These are phyloP conservation scores for Cygnus buccinator DNA, from an alignment of 2,113 vertebrate species.

Conservation along the genomic window DNA sequence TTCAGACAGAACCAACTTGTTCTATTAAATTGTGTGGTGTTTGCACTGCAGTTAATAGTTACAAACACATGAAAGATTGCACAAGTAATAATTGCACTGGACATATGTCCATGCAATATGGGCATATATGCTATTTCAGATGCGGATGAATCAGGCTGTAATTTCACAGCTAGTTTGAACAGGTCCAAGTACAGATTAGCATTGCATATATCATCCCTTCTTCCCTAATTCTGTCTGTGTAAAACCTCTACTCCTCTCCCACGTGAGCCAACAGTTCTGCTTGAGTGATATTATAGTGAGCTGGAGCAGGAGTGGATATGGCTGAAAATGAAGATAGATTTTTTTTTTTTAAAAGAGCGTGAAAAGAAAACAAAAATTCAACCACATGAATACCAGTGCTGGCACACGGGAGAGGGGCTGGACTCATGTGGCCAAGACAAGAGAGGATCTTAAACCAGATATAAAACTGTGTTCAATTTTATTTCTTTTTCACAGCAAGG, in stretches of 20 bases:
- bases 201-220: background rate
- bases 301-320: background rate
- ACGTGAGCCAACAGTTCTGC: background rate
- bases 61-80: background rate
- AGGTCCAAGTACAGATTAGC: background rate
- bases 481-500: background rate
- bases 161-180: background rate
- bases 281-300: background rate
- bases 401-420: background rate
- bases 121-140: background rate
- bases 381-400: accelerated
- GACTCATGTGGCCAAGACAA: background rate
- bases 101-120: background rate
- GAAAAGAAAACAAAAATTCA: background rate
- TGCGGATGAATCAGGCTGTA: background rate
- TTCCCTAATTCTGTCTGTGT: background rate
- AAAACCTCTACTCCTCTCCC: background rate
- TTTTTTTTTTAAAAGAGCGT: background rate
- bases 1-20: conserved; percentile 30
- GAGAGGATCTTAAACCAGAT: background rate
- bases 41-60: background rate
- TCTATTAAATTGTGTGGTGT: background rate
- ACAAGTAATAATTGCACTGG: background rate
- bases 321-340: background rate
- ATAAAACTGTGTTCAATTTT: background rate